phyloP scores from a whole-genome alignment of 2,113 vertebrate species.

The Rynchops niger region DNA sequence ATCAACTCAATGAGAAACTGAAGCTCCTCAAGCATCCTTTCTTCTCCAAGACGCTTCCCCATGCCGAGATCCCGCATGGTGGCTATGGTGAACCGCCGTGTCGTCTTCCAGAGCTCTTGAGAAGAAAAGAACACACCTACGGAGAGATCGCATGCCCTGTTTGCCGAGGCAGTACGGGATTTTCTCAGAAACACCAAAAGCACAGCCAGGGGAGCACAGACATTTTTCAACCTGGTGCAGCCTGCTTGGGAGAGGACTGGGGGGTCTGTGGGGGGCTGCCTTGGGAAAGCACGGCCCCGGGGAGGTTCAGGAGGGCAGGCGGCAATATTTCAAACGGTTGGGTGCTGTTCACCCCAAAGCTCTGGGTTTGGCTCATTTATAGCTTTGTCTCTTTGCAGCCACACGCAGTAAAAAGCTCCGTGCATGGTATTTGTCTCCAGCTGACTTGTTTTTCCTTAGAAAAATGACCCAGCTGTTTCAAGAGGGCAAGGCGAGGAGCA shows the following conservation, averaged over 20 bases:
- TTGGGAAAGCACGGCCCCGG: not conserved
- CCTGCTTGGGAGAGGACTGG: not conserved
- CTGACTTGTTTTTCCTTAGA: not conserved
- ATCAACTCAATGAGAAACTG: not conserved
- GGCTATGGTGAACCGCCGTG: conserved; percentile 16
- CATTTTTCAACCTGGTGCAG: not conserved
- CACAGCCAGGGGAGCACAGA: not conserved
- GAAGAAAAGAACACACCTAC: conserved; percentile 68
- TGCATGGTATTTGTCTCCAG: not conserved
- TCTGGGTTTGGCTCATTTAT: not conserved
- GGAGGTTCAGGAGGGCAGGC: not conserved
- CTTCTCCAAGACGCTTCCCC: conserved; percentile 26
- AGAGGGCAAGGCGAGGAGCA: not conserved
- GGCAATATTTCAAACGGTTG: not conserved
- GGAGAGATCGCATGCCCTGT: not conserved
- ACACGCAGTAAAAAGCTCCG: not conserved
- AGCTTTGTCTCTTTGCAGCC: not conserved
- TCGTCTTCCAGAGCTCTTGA: conserved; percentile 39
- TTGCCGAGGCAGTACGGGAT: rapidly evolving
- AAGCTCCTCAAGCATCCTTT: conserved; percentile 61
- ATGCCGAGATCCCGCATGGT: conserved; percentile 51
- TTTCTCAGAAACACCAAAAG: not conserved
- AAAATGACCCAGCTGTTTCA: conserved; percentile 10
- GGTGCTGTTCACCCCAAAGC: not conserved
- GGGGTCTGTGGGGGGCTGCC: not conserved